Evolutionary conservation across 2,888 invertebrate genomes (phyloP).

Genomic region (Eupithecia dodoneata): DNA sequence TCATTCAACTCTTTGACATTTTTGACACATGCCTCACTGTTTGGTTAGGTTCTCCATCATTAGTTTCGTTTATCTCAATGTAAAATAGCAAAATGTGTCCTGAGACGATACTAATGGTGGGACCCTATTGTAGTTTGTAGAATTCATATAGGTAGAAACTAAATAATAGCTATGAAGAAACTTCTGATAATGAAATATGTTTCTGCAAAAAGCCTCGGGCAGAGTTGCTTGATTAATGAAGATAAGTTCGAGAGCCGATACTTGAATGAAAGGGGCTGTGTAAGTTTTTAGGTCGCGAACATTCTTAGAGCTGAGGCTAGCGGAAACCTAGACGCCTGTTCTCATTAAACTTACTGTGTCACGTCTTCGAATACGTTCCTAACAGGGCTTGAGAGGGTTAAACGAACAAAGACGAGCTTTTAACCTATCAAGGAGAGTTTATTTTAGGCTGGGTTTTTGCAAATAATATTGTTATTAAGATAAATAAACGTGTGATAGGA

Average conservation of each 20-base stretch:
- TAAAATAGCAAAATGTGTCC: no score
- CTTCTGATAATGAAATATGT: conserved; percentile 43
- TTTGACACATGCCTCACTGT: no score
- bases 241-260: conserved; percentile 70
- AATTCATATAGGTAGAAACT: no score
- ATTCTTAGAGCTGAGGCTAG: conserved; percentile 62
- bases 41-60: no score
- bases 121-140: no score
- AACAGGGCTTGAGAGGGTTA: conserved; percentile 1
- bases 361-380: conserved; percentile 52
- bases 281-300: conserved; percentile 73
- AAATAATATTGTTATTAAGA: not conserved
- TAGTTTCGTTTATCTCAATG: no score
- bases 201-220: conserved; percentile 52
- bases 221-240: conserved; percentile 70
- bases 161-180: conserved; percentile 19
- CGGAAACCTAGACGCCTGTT: conserved; percentile 54
- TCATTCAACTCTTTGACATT: no score
- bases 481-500: not conserved
- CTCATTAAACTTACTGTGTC: conserved; percentile 64
- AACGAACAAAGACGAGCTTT: conserved; percentile 10
- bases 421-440: not conserved
- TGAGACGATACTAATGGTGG: no score
- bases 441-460: not conserved
- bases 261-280: conserved; percentile 63